A percentile compares a stretch with the other conserved stretches of the same genome.
Conservation (phyloP, 2,888 invertebrate genomes). For the Conus canariensis region DNA sequence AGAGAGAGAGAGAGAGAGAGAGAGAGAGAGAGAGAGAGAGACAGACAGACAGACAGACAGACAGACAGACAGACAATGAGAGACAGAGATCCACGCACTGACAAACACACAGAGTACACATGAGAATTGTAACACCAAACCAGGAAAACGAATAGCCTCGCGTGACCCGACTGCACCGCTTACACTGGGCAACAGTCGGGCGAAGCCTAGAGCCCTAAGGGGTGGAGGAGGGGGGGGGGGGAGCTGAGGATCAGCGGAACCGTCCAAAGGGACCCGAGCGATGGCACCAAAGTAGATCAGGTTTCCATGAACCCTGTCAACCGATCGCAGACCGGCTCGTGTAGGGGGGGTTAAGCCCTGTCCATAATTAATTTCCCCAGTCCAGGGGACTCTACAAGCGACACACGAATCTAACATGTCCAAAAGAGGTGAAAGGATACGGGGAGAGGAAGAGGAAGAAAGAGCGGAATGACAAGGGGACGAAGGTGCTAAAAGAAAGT, state of each 20-base stretch:
- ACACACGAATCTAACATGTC: background rate
- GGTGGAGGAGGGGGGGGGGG: background rate
- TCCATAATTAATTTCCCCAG: constrained; percentile 15
- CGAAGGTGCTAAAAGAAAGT: too few species aligned
- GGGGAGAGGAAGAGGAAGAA: too few species aligned
- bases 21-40: background rate
- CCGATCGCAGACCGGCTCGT: background rate
- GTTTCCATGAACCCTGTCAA: background rate
- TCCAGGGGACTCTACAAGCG: background rate
- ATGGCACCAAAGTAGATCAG: constrained; percentile 1
- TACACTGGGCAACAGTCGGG: background rate
- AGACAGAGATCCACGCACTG: background rate
- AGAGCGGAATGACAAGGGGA: too few species aligned
- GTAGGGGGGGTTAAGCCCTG: background rate
- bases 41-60: background rate
- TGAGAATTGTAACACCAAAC: background rate
- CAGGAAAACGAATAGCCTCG: background rate
- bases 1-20: background rate
- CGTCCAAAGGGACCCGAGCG: background rate
- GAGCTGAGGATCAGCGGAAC: background rate
- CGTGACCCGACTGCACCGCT: constrained; percentile 6
- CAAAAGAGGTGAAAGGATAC: background rate
- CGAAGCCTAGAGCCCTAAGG: background rate
- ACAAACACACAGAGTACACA: background rate
- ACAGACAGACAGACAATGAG: background rate